Evolutionary conservation across 2,113 vertebrate species (phyloP).

Genomic region (Colossoma macropomum): DNA sequence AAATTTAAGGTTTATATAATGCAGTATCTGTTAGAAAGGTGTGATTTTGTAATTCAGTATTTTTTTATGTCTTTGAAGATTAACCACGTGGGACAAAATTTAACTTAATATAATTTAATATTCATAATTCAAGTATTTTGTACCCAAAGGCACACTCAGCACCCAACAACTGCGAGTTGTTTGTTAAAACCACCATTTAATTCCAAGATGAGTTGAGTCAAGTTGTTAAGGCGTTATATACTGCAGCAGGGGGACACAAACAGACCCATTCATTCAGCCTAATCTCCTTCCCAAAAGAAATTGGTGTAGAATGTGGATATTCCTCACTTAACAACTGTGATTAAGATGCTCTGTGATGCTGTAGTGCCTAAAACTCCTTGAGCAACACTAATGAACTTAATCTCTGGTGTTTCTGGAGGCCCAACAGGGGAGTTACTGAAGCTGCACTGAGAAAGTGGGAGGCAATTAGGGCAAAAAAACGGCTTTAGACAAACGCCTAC

Average conservation of each 20-base stretch:
- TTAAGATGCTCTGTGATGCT: slow-evolving; percentile 21
- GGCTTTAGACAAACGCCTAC: neutral
- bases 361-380: neutral
- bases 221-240: neutral
- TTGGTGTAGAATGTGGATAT: neutral
- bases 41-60: no score
- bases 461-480: slow-evolving; percentile 26
- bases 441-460: neutral
- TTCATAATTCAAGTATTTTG: no score
- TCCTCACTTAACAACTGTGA: neutral
- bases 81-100: no score
- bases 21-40: no score
- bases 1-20: no score
- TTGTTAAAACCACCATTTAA: neutral
- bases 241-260: neutral
- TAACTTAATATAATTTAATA: no score
- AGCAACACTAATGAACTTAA: neutral
- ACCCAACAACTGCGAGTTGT: neutral
- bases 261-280: neutral
- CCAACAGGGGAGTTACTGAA: neutral
- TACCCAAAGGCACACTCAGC: no score
- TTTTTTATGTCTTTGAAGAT: no score
- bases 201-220: neutral
- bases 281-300: neutral
- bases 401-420: neutral